Evolutionary conservation across 2,888 invertebrate species (phyloP), one percentile per base, ranked within the genome.

Genomic region (Dioctria linearis): DNA sequence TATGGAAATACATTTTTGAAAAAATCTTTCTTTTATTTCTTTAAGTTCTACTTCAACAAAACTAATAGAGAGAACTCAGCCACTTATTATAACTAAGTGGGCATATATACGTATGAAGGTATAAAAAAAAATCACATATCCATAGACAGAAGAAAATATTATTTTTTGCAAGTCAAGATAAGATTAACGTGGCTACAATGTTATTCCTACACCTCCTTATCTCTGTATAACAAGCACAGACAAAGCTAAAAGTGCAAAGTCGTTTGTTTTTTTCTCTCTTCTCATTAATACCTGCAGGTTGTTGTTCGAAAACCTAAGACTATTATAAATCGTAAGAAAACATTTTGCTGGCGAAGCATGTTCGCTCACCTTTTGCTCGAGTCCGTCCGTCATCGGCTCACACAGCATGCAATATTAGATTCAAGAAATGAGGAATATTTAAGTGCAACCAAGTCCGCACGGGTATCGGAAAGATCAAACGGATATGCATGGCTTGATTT

Each of bases 401-500:
- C 51, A 51, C 61, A 39, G 61, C 37, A 61, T 61, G 37, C 39
- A 73, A 42, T 57, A 73, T 54, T 54, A 54, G 8, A n/a, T 11
- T 54, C 11, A n/a, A 11, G 11, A 54, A 54, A 25, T 8, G 11
- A 54, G 54, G 11, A 8, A 11, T 54, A 57, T 25, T 25, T 13
- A 73, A 73, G 42, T 73, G 73, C 73, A 73, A 39, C 8, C 73
- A 59, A 42, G 5, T 40, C 61, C 6, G 6, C 8, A 11, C 11
- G 4, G n/a, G 51, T 59, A 73, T 73, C 73, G 73, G 73, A 25
- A 59, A 73, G 73, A 73, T 73, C 73, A 73, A 73, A 73, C 57
- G 73, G 57, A 59, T 73, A 59, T 42, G 73, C 73, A 46, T 71
- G 25, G 8, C 59, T 73, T 73, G 73, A 73, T 73, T 73, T 73